These are phyloP conservation scores for Tetragonisca angustula DNA, from an alignment of 2,888 invertebrate species.

Conservation along the genomic window DNA sequence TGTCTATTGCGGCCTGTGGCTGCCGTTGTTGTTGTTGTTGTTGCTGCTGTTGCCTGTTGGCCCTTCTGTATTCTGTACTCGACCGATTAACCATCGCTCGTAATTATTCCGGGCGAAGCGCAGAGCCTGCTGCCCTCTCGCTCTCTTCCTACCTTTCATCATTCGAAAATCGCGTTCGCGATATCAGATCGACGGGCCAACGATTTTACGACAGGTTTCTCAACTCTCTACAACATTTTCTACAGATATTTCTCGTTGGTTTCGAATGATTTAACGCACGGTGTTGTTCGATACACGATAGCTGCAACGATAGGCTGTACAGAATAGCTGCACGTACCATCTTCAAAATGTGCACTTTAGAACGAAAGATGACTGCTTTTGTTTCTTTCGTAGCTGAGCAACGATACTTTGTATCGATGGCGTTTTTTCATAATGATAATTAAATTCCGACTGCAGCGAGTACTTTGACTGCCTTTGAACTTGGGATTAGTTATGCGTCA, in stretches of 20 bases:
- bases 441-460: neutral
- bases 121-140: no score
- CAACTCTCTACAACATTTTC: neutral
- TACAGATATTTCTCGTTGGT: neutral
- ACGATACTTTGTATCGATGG: neutral
- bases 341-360: no score
- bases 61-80: no score
- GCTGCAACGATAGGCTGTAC: neutral
- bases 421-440: neutral
- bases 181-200: neutral
- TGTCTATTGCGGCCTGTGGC: neutral
- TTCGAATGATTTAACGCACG: neutral
- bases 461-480: neutral
- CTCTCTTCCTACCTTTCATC: neutral
- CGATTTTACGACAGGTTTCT: neutral
- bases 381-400: neutral
- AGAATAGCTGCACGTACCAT: no score
- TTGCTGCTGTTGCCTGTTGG: no score
- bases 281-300: neutral
- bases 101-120: conserved; percentile 35
- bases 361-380: no score
- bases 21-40: no score
- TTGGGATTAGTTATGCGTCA: neutral
- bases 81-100: conserved; percentile 48
- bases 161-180: conserved; percentile 8